Percentiles rank a stretch among this genome's conserved stretches.
Evolutionary conservation across 2,888 invertebrate genomes (phyloP).

Genomic region (Andrena dorsata): DNA sequence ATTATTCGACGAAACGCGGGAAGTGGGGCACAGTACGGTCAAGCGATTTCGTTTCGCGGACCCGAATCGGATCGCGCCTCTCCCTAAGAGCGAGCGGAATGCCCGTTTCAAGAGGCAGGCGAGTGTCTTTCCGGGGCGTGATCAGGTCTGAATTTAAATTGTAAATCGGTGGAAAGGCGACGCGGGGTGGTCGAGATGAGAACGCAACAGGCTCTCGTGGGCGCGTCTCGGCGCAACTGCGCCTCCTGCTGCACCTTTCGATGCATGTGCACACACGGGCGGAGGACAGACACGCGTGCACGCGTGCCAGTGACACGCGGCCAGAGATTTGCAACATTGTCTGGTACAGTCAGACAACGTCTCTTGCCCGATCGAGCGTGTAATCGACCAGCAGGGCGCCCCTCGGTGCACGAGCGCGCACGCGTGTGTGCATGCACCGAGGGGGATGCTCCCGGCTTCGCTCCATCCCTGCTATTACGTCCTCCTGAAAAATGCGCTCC

Average conservation of each 20-base stretch:
- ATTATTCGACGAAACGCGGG: slow-evolving; percentile 35
- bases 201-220: slow-evolving; percentile 70
- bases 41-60: neutral
- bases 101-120: neutral
- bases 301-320: slow-evolving; percentile 40
- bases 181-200: slow-evolving; percentile 32
- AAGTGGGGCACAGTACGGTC: neutral
- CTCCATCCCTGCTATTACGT: slow-evolving; percentile 29
- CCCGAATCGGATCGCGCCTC: neutral
- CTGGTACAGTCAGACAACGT: slow-evolving; percentile 66
- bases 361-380: slow-evolving; percentile 71
- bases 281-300: slow-evolving; percentile 1
- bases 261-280: slow-evolving; percentile 21
- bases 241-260: slow-evolving; percentile 43
- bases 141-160: slow-evolving; percentile 64
- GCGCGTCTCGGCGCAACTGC: slow-evolving; percentile 48
- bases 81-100: neutral
- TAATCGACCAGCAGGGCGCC: slow-evolving; percentile 70
- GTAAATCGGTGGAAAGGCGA: slow-evolving; percentile 62
- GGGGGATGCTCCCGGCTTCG: slow-evolving; percentile 18
- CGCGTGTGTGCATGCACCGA: slow-evolving; percentile 25
- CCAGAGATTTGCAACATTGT: slow-evolving; percentile 69
- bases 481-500: slow-evolving; percentile 44
- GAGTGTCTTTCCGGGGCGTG: slow-evolving; percentile 37
- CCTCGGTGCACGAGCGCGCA: slow-evolving; percentile 36